Base-by-base conservation (phyloP, 2,113 vertebrate genomes). In the Oxyruncus cristatus region DNA sequence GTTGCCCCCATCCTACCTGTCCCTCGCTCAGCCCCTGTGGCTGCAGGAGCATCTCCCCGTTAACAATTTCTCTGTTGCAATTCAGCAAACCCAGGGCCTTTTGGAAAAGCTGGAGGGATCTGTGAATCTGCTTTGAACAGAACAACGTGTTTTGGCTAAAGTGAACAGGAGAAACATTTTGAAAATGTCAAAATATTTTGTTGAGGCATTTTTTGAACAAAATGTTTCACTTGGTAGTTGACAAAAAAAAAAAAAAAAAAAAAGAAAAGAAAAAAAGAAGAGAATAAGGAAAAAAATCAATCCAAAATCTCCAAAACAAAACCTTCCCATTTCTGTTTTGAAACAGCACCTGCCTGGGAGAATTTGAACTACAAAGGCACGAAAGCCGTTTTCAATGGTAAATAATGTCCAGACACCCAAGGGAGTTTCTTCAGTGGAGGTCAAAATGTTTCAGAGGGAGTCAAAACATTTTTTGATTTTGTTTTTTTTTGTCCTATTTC, bases 151-250 rank as follows among this genome's bases (percentile, higher is more conserved):
- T 97, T 97, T 96, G 95, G 93, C 94, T 96, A 93, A 96, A 91
- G 33, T 27, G 76, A 97, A 96, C 80, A 87, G 78, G 44, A 89
- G 89, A 97, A 97, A 97, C 91, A 95, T 93, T 96, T 93, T 95
- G 86, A 95, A 93, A 81, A 74, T 89, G 96, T 97, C 95, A 97
- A 97, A 97, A 97, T 96, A 97, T 97, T 97, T 93, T 95, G 89
- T 90, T 95, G 84, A 91, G 91, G 73, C 91, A 32, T 93, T 95
- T 97, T 96, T 92, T 86, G 55, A 93, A 92, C 94, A 95, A 95
- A 93, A 95, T 95, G 91, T 92, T 95, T 95, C 73, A 6, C 76
- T 93, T 44, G 33, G 68, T 92, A 53, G 83, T 81, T 97, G 94
- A 93, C 83, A 83, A 71, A 91, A 89, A 56, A 55, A 30, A 20